Evolutionary conservation across 2,113 vertebrate genomes (phyloP).

Genomic region (Zapornia atra): DNA sequence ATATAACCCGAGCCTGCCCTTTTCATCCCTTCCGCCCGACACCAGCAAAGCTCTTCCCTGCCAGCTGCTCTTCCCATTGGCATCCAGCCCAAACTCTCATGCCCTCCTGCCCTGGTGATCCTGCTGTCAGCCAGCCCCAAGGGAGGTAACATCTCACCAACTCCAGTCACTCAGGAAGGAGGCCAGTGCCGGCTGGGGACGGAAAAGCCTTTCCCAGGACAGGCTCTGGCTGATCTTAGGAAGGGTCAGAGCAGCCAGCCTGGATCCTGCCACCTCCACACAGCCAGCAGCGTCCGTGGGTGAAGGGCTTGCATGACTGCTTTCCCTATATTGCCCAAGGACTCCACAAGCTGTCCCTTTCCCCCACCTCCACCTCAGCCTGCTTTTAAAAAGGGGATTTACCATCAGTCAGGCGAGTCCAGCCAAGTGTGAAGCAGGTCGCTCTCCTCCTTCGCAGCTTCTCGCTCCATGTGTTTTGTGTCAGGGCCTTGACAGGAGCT

Average conservation of each 20-base stretch:
- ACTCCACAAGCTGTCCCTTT: background rate
- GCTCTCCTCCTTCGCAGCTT: background rate
- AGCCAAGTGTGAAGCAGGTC: background rate
- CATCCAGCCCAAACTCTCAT: background rate
- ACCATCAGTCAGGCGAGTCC: background rate
- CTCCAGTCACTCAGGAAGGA: background rate
- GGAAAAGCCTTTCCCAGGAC: background rate
- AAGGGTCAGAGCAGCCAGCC: background rate
- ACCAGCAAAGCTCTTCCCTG: background rate
- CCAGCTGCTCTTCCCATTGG: background rate
- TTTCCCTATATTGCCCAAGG: background rate
- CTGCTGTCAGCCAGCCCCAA: background rate
- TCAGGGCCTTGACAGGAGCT: background rate
- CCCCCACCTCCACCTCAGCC: background rate
- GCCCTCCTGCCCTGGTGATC: background rate
- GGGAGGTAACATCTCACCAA: background rate
- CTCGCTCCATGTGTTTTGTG: background rate
- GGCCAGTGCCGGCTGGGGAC: background rate
- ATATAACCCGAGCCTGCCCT: background rate
- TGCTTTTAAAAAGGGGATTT: background rate
- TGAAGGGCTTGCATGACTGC: background rate
- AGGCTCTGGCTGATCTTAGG: background rate
- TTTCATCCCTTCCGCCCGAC: background rate
- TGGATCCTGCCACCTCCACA: background rate
- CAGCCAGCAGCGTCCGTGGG: background rate